Conservation (phyloP, 1,140 invertebrate genomes). For the Orchesella cincta region DNA sequence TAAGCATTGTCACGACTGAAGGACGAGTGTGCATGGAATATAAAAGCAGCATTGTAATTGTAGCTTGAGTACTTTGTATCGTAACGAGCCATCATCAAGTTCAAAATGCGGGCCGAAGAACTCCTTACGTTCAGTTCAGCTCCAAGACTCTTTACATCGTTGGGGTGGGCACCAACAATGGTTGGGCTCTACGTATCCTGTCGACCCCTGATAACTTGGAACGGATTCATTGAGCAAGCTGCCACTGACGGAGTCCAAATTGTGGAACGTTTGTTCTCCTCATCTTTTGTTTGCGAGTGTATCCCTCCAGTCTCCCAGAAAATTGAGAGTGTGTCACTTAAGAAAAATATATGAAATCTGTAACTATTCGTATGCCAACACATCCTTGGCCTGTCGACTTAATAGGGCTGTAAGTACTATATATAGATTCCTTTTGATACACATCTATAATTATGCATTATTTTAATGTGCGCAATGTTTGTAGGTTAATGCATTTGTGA, state of each 20-base stretch:
- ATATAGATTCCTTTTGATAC: no score
- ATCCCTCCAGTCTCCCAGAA: conserved; percentile 84
- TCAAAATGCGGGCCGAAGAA: conserved; percentile 39
- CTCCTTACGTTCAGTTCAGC: conserved; percentile 50
- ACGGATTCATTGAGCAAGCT: conserved; percentile 53
- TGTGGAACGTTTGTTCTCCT: conserved; percentile 94
- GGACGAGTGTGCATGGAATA: no score
- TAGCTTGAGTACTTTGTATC: no score
- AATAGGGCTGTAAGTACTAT: conserved; percentile 92
- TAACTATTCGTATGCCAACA: conserved; percentile 96
- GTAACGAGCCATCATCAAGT: no score
- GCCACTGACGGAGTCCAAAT: conserved; percentile 86
- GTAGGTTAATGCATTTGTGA: no score
- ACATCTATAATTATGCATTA: no score
- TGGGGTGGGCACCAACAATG: conserved; percentile 48
- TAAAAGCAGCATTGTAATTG: no score
- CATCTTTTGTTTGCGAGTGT: conserved; percentile 95
- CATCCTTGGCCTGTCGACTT: conserved; percentile 92
- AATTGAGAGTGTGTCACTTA: conserved; percentile 95
- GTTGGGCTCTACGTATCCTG: conserved; percentile 46
- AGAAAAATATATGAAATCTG: conserved; percentile 99
- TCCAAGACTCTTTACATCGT: conserved; percentile 50
- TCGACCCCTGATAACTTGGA: conserved; percentile 43
- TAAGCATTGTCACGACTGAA: no score
- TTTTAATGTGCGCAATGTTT: no score